Evolutionary conservation across 2,888 invertebrate genomes (phyloP).

Genomic region (Eupithecia insigniata): DNA sequence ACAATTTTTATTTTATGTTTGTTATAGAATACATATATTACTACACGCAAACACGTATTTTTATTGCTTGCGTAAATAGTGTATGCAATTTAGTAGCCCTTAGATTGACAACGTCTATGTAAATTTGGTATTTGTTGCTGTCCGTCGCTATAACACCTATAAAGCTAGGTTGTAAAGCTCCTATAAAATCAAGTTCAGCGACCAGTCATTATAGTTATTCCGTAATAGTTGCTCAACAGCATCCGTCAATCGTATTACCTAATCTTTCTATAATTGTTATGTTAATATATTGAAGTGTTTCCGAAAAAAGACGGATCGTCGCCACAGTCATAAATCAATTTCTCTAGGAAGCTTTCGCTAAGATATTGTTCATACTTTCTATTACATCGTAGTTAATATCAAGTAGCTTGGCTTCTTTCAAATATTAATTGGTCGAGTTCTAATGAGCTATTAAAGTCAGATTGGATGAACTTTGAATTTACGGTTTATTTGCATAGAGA

Average conservation of each 20-base stretch:
- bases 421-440: slow-evolving; percentile 66
- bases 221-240: slow-evolving; percentile 55
- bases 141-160: background rate
- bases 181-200: slow-evolving; percentile 32
- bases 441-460: slow-evolving; percentile 56
- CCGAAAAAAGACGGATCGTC: slow-evolving; percentile 73
- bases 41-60: slow-evolving; percentile 5
- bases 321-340: slow-evolving; percentile 79
- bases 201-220: slow-evolving; percentile 30
- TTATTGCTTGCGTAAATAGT: slow-evolving; percentile 7
- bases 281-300: slow-evolving; percentile 78
- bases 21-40: background rate
- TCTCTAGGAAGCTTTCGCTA: slow-evolving; percentile 80
- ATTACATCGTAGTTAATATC: slow-evolving; percentile 64
- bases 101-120: background rate
- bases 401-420: slow-evolving; percentile 72
- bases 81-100: background rate
- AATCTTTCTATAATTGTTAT: slow-evolving; percentile 79
- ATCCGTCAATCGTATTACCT: slow-evolving; percentile 64
- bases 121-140: background rate
- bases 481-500: slow-evolving; percentile 38
- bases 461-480: slow-evolving; percentile 42
- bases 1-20: background rate
- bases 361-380: slow-evolving; percentile 83
- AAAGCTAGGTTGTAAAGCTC: slow-evolving; percentile 18